Conservation (phyloP, 1,140 invertebrate species). For the Cotesia chilonis region DNA sequence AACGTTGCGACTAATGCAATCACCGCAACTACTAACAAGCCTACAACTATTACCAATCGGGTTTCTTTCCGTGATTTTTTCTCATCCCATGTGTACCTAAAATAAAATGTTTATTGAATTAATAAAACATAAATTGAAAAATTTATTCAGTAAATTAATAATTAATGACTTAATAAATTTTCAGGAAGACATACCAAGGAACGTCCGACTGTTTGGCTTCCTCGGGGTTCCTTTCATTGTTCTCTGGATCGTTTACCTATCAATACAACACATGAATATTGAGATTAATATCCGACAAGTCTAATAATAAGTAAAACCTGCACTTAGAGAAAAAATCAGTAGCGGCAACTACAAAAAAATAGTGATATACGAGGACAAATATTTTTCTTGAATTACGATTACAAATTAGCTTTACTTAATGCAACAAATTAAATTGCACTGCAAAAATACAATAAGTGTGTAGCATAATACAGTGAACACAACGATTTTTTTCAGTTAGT, state of each 20-base stretch:
- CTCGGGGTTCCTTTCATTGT: slow-evolving; percentile 46
- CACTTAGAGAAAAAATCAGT: too few species aligned
- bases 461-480: too few species aligned
- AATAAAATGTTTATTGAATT: not conserved
- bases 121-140: not conserved
- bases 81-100: slow-evolving; percentile 45
- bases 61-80: slow-evolving; percentile 55
- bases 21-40: slow-evolving; percentile 57
- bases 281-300: not conserved
- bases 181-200: slow-evolving; percentile 47
- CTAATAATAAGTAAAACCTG: not conserved
- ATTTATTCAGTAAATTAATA: slow-evolving; percentile 20
- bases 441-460: too few species aligned
- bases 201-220: slow-evolving; percentile 21
- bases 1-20: slow-evolving; percentile 58
- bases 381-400: too few species aligned
- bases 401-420: too few species aligned
- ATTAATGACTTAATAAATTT: too few species aligned
- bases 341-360: too few species aligned
- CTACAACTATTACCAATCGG: slow-evolving; percentile 57
- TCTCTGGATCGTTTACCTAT: slow-evolving; percentile 62
- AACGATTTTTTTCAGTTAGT: too few species aligned
- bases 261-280: slow-evolving; percentile 35
- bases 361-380: too few species aligned
- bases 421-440: too few species aligned